Conservation (phyloP, 23 tunicate genomes). For the Trididemnum nubilum region DNA sequence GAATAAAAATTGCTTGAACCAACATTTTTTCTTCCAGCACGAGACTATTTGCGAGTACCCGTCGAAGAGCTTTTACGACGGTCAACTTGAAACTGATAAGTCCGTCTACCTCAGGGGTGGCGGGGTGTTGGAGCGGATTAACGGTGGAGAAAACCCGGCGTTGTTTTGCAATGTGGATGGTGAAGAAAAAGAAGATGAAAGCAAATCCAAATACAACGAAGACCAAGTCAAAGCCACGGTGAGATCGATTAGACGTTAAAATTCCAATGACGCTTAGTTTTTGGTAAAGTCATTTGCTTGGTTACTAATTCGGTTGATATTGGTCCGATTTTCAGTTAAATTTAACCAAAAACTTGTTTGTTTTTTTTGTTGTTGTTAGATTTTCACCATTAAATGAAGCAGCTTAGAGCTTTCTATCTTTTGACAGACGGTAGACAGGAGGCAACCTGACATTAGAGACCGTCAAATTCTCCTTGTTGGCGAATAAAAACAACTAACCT, state of each 20-base stretch:
- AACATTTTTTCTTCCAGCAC: too few relatives aligned
- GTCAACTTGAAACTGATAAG: conserved; percentile 8
- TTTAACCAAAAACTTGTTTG: too few relatives aligned
- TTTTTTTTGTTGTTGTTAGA: too few relatives aligned
- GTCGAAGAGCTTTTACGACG: conserved; percentile 50
- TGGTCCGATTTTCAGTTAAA: too few relatives aligned
- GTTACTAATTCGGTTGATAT: too few relatives aligned
- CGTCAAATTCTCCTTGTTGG: too few relatives aligned
- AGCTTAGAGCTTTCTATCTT: too few relatives aligned
- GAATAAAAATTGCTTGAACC: too few relatives aligned
- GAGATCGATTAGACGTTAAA: neutral
- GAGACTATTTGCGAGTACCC: conserved; percentile 43
- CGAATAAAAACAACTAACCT: too few relatives aligned
- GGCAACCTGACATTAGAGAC: too few relatives aligned
- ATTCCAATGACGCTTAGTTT: neutral
- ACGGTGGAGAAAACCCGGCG: neutral
- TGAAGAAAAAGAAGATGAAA: conserved; percentile 41
- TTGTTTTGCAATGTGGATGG: conserved; percentile 36
- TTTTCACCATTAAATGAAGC: too few relatives aligned
- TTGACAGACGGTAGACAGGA: too few relatives aligned
- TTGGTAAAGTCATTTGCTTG: neutral
- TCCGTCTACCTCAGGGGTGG: neutral
- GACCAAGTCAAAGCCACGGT: conserved; percentile 38
- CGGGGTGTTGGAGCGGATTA: neutral
- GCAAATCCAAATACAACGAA: conserved; percentile 55